Conservation (phyloP, 2,888 invertebrate species). For the Pristionchus exspectatus region DNA sequence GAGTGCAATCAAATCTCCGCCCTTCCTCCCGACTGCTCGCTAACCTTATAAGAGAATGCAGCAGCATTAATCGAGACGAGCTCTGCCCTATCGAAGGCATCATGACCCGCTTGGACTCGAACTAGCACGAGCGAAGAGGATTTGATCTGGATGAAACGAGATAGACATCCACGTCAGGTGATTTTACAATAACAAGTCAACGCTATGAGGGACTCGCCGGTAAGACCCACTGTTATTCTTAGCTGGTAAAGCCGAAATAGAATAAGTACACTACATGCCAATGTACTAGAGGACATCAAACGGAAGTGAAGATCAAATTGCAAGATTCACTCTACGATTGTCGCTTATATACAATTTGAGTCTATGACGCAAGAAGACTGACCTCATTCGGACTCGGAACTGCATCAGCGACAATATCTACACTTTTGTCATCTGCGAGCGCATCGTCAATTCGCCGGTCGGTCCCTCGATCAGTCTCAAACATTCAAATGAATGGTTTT, state of each 20-base stretch:
- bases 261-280: no score
- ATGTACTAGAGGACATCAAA: no score
- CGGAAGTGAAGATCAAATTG: neutral
- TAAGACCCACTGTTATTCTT: no score
- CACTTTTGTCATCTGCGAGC: constrained; percentile 57
- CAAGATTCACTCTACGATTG: neutral
- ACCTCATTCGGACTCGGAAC: constrained; percentile 63
- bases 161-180: neutral
- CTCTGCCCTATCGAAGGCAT: constrained; percentile 58
- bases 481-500: neutral
- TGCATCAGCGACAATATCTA: constrained; percentile 68
- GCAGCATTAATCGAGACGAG: constrained; percentile 57
- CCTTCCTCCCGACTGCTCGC: neutral
- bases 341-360: neutral
- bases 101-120: constrained; percentile 57
- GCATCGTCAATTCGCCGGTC: constrained; percentile 63
- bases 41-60: constrained; percentile 62
- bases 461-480: constrained; percentile 65
- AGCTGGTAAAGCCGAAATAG: no score
- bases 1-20: constrained; percentile 37
- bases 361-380: neutral
- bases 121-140: constrained; percentile 61
- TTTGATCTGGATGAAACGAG: constrained; percentile 55
- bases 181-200: neutral
- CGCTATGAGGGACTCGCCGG: no score